Percentiles rank a stretch among this genome's conserved stretches.
phyloP scores from a whole-genome alignment of 1,140 invertebrate genomes.

The Stratiolaelaps scimitus region DNA sequence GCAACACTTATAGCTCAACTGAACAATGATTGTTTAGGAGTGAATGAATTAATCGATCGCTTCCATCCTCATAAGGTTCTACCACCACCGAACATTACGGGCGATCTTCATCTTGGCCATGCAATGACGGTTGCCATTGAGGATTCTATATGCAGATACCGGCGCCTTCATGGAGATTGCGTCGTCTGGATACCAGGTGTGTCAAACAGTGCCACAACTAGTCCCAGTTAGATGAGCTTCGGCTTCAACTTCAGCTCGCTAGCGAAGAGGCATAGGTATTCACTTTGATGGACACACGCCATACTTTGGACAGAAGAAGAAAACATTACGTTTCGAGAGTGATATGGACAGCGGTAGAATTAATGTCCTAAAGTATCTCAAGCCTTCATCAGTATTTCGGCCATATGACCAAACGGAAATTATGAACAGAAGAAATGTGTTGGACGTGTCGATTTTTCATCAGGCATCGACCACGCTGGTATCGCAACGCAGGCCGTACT shows the following conservation, averaged over 20 bases:
- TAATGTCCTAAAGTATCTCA: no score
- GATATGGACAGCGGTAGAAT: no score
- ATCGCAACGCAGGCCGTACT: slow-evolving; percentile 99
- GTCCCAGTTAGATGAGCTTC: no score
- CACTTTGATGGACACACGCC: background rate
- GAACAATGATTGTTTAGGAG: background rate
- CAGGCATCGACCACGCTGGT: slow-evolving; percentile 95
- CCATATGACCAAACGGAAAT: slow-evolving; percentile 86
- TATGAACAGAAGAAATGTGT: no score
- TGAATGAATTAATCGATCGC: background rate
- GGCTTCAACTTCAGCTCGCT: no score
- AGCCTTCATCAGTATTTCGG: no score
- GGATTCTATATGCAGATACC: slow-evolving; percentile 74
- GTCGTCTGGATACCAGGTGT: slow-evolving; percentile 10
- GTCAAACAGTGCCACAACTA: background rate
- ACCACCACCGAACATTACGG: slow-evolving; percentile 97
- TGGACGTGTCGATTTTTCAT: slow-evolving; percentile 71
- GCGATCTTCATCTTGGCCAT: slow-evolving; percentile 90
- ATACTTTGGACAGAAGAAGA: background rate
- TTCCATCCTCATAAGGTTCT: slow-evolving; percentile 75
- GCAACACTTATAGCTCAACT: no score
- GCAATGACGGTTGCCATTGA: slow-evolving; percentile 94
- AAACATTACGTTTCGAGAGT: background rate
- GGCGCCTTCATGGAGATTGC: background rate
- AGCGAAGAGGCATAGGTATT: no score